Evolutionary conservation across 2,113 vertebrate genomes (phyloP).

Genomic region (Paradoxurus hermaphroditus): DNA sequence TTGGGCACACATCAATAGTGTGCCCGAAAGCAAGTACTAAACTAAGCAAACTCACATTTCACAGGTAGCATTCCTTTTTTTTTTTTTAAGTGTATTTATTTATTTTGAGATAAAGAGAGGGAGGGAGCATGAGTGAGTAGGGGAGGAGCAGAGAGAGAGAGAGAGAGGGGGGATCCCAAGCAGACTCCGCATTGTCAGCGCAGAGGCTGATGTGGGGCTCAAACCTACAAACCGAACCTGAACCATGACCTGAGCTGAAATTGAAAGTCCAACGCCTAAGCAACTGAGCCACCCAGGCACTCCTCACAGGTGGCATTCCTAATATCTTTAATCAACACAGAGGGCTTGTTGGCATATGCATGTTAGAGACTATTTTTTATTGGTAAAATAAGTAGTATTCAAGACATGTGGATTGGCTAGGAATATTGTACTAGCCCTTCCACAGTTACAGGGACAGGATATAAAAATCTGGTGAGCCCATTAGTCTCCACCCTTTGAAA

Average conservation of each 20-base stretch:
- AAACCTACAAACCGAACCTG: no score
- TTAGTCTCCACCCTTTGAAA: background rate
- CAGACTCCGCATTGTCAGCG: no score
- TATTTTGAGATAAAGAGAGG: no score
- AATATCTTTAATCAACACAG: background rate
- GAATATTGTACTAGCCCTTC: background rate
- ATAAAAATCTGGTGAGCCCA: background rate
- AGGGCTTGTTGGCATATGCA: background rate
- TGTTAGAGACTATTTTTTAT: background rate
- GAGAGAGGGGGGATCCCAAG: no score
- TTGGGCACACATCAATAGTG: background rate
- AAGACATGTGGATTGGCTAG: background rate
- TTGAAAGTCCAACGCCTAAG: no score
- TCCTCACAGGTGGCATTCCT: background rate
- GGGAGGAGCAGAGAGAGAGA: no score
- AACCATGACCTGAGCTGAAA: no score
- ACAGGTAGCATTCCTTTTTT: background rate
- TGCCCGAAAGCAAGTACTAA: background rate
- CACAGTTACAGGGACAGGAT: background rate
- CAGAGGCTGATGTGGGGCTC: no score
- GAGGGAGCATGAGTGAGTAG: no score
- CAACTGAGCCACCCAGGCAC: no score
- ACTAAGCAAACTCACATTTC: background rate
- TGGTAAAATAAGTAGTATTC: background rate
- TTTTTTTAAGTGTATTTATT: no score